Conservation (phyloP, 2,113 vertebrate genomes). For the Sterna hirundo region DNA sequence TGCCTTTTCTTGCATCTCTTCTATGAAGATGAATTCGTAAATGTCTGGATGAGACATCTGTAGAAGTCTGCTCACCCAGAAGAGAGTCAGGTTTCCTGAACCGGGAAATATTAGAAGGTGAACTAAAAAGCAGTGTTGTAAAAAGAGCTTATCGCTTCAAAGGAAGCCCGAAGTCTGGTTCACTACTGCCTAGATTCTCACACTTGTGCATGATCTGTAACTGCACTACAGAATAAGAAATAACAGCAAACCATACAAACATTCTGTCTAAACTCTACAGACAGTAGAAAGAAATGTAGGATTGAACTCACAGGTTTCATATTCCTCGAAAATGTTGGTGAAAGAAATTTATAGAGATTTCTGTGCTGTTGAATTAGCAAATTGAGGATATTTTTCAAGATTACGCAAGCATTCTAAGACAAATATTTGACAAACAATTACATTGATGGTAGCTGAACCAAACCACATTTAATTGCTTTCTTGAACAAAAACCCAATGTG, state of each 20-base stretch:
- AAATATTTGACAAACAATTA: not conserved
- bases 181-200: not conserved
- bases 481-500: not conserved
- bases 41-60: not conserved
- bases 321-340: not conserved
- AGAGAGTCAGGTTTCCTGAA: not conserved
- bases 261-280: not conserved
- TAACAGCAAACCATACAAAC: not conserved
- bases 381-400: not conserved
- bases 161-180: not conserved
- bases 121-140: not conserved
- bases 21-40: not conserved
- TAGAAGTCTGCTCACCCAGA: not conserved
- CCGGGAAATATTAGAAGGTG: not conserved
- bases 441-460: not conserved
- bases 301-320: not conserved
- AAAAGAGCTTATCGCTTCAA: not conserved
- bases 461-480: not conserved
- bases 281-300: not conserved
- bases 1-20: not conserved
- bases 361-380: not conserved
- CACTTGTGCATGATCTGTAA: not conserved
- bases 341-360: not conserved
- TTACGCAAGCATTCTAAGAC: not conserved
- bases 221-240: not conserved